Evolutionary conservation across 2,888 invertebrate genomes (phyloP).

Genomic region (Agrochola macilenta): DNA sequence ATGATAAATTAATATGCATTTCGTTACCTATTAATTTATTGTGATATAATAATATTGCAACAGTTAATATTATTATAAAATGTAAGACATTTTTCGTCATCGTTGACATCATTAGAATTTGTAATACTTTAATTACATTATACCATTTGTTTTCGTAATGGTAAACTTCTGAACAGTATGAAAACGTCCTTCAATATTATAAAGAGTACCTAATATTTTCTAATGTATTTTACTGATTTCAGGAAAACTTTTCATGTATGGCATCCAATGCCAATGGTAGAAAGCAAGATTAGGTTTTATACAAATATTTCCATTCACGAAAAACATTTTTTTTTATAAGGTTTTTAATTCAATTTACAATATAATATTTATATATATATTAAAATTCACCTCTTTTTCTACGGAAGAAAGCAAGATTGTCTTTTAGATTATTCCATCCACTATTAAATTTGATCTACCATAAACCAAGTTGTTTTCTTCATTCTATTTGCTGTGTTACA

Average conservation of each 20-base stretch:
- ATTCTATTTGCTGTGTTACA: constrained; percentile 3
- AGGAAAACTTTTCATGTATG: background rate
- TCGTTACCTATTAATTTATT: constrained; percentile 17
- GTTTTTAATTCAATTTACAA: too few relatives aligned
- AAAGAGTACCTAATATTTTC: background rate
- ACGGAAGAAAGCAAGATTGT: background rate
- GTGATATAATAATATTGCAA: constrained; percentile 32
- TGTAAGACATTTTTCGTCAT: too few relatives aligned
- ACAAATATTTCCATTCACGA: too few relatives aligned
- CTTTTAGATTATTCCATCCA: constrained; percentile 21
- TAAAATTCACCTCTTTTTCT: background rate
- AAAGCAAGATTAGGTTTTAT: too few relatives aligned
- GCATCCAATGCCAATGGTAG: too few relatives aligned
- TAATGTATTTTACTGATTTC: background rate
- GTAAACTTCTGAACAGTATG: background rate
- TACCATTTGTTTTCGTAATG: too few relatives aligned
- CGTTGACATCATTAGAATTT: constrained; percentile 19
- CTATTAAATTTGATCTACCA: constrained; percentile 7
- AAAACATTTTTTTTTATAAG: too few relatives aligned
- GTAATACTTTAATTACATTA: background rate
- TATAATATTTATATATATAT: too few relatives aligned
- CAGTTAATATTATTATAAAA: constrained; percentile 5
- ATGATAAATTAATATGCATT: constrained; percentile 14
- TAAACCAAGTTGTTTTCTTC: background rate
- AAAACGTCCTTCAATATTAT: background rate